Conservation (phyloP, 2,888 invertebrate species). For the Ophioninae sp. region DNA sequence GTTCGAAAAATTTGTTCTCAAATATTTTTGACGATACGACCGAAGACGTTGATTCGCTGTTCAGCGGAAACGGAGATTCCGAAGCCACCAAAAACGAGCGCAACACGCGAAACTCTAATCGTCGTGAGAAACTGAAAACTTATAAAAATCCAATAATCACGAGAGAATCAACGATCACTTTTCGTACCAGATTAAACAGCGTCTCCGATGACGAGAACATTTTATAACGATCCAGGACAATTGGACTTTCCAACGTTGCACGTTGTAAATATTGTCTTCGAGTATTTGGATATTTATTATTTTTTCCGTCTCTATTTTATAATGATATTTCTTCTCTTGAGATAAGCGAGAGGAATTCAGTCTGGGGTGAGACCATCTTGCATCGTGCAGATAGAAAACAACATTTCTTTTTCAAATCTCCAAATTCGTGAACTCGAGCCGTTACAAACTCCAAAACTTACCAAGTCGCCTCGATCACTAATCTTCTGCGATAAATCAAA, state of each 20-base stretch:
- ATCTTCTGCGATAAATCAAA: background rate
- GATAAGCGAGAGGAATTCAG: background rate
- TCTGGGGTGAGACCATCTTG: background rate
- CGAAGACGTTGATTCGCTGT: slow-evolving; percentile 27
- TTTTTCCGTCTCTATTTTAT: background rate
- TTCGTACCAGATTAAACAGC: slow-evolving; percentile 30
- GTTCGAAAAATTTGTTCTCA: background rate
- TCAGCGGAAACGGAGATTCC: background rate
- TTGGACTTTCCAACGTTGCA: background rate
- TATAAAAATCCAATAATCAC: background rate
- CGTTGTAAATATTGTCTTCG: slow-evolving; percentile 5
- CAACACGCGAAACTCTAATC: slow-evolving; percentile 12
- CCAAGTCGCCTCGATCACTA: background rate
- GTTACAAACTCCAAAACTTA: background rate
- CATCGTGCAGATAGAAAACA: background rate
- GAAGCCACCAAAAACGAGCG: background rate
- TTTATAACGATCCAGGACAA: background rate
- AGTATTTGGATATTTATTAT: background rate
- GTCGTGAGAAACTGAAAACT: background rate
- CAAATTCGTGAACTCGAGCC: background rate
- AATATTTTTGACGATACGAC: slow-evolving; percentile 24
- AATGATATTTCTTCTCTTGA: background rate
- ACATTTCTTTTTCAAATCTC: background rate
- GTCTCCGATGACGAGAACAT: slow-evolving; percentile 46
- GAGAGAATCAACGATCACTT: slow-evolving; percentile 34